Evolutionary conservation across 37 sponge, comb jelly and placozoan genomes (phyloP).

Genomic region (Geodia barretti): DNA sequence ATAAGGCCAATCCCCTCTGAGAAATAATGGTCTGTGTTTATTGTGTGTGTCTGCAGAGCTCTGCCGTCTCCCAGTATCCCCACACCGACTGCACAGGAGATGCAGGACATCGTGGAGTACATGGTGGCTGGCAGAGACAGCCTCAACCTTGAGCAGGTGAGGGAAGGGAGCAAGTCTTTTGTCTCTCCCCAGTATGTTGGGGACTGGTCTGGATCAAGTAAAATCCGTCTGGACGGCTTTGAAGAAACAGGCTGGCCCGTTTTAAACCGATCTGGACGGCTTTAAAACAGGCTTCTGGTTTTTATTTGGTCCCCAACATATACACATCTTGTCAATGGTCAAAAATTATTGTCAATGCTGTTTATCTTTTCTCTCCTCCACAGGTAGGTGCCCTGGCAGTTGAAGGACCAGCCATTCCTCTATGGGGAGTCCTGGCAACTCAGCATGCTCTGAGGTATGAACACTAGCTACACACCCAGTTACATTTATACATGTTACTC

Average conservation of each 20-base stretch:
- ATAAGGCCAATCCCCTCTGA: no score
- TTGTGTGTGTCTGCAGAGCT: not conserved
- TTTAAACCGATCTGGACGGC: no score
- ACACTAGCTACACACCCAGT: not conserved
- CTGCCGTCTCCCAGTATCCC: slow-evolving; percentile 43
- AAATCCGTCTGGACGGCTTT: not conserved
- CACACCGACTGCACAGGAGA: slow-evolving; percentile 24
- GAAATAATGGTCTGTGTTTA: no score
- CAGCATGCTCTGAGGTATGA: slow-evolving; percentile 45
- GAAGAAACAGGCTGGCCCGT: no score
- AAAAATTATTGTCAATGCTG: no score
- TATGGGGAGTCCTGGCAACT: slow-evolving; percentile 56
- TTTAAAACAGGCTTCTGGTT: no score
- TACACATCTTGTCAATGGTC: not conserved
- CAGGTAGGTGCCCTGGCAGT: slow-evolving; percentile 23
- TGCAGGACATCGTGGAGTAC: slow-evolving; percentile 10
- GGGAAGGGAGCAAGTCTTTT: not conserved
- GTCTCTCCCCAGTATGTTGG: not conserved
- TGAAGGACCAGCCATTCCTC: slow-evolving; percentile 10
- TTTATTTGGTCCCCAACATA: no score
- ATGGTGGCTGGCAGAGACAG: not conserved
- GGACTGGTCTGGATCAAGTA: slow-evolving; percentile 28
- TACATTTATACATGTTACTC: not conserved
- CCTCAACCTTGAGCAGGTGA: not conserved
- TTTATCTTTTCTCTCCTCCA: not conserved